A percentile compares a stretch with the other conserved stretches of the same genome.
phyloP scores from a whole-genome alignment of 2,113 vertebrate genomes.

The Nematolebias whitei region DNA sequence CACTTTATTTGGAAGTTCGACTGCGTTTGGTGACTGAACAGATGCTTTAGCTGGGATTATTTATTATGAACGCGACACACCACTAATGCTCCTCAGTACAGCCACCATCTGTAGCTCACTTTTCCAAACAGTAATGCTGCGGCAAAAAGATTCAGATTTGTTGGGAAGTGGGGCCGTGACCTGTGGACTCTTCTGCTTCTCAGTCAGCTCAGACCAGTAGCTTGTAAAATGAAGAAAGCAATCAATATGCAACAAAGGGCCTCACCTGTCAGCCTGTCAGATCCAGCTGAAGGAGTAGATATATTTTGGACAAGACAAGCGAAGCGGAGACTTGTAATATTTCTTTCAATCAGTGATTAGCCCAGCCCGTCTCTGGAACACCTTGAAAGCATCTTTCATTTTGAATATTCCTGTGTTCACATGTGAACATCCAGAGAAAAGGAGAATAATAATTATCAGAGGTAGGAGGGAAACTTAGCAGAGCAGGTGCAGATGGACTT shows the following conservation, averaged over 20 bases:
- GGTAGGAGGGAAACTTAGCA: constrained; percentile 26
- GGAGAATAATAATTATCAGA: constrained; percentile 37
- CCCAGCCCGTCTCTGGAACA: constrained; percentile 4
- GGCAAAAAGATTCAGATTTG: constrained; percentile 13
- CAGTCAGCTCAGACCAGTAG: constrained; percentile 39
- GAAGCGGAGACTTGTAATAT: constrained; percentile 41
- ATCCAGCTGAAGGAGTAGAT: constrained; percentile 35
- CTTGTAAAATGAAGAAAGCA: constrained; percentile 66
- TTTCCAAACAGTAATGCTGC: background rate
- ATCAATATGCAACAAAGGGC: constrained; percentile 62
- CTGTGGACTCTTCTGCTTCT: constrained; percentile 35
- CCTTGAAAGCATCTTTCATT: constrained; percentile 8
- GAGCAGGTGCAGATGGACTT: constrained; percentile 24
- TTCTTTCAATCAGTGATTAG: constrained; percentile 35
- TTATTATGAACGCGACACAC: too few species aligned
- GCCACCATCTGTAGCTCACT: background rate
- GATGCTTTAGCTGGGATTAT: too few species aligned
- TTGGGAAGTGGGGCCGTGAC: constrained; percentile 33
- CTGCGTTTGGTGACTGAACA: background rate
- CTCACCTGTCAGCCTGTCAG: constrained; percentile 44
- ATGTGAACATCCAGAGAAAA: constrained; percentile 1
- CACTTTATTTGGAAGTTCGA: background rate
- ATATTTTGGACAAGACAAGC: constrained; percentile 13
- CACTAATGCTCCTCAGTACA: too few species aligned
- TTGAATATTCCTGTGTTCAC: constrained; percentile 16